Evolutionary conservation across 2,113 vertebrate species (phyloP), one percentile per base, ranked within the genome.

Genomic region (Tychaedon coryphoeus): DNA sequence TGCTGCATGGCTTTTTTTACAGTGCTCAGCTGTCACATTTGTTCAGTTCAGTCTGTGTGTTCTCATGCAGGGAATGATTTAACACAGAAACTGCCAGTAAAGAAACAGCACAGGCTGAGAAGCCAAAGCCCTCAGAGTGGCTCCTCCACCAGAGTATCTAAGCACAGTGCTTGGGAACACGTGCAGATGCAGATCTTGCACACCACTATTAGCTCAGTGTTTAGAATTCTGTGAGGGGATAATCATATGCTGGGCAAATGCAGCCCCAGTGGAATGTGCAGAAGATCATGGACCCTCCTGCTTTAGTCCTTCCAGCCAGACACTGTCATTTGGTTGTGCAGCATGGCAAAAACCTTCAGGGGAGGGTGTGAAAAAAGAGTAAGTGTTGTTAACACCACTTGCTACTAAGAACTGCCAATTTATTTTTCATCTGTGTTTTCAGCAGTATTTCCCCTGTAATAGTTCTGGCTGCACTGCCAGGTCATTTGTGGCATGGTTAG

Each of bases 161-260:
- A 77, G 56, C 17, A 9, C n/a, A 38, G 33, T 26, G 22, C 38
- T 54, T 58, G 31, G 42, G 47, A 42, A 22, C 66, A 31, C 1
- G 1, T 48, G 40, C 34, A 45, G 34, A 17, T 77, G 29, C 70
- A 54, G 73, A 23, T 67, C 48, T 81, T 0, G 0, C 17, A 22
- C 66, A 42, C 43, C 38, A 29, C 42, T 15, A 0, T 61, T 33
- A 36, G 42, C 57, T 88, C 43, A 76, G 51, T 42, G 34, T 25
- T 60, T 38, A 48, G 47, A 74, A 47, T 29, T 40, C 28, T n/a
- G 18, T 8, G 22, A 64, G 18, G 47, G 71, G 56, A 16, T 71
- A 6, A 31, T 24, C 38, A 2, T 6, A 4, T 58, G 34, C 38
- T 74, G 76, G 53, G 51, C 43, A 86, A 47, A 24, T 31, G 8